phyloP scores from a whole-genome alignment of 2,888 invertebrate genomes.

The Acheta domesticus region DNA sequence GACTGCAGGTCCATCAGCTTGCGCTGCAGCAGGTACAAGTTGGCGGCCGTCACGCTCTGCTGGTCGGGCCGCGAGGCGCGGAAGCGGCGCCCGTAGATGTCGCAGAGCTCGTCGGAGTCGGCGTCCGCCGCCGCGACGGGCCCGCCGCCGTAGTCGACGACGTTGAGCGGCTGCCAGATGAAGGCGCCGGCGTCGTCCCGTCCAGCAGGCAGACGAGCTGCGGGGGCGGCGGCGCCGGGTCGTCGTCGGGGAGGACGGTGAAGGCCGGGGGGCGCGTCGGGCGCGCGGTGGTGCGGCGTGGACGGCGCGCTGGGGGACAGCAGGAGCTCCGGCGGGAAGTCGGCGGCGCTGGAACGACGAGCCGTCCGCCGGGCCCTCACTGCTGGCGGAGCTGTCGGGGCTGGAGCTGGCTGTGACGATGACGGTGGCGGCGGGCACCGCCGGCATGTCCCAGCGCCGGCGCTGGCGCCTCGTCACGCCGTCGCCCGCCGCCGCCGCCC shows the following conservation, averaged over 20 bases:
- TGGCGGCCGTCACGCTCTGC: slow-evolving; percentile 5
- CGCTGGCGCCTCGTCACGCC: not conserved
- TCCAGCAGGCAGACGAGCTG: not conserved
- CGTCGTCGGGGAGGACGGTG: slow-evolving; percentile 2
- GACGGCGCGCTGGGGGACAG: slow-evolving; percentile 38
- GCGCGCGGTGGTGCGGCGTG: not conserved
- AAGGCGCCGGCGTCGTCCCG: not conserved
- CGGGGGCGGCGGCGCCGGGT: not conserved
- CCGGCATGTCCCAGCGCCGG: not conserved
- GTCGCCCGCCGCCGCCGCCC: not conserved
- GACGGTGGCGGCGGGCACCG: slow-evolving; percentile 45
- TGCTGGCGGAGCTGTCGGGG: not conserved
- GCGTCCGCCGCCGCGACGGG: not conserved
- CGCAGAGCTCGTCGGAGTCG: not conserved
- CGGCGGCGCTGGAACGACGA: not conserved
- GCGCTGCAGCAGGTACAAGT: slow-evolving; percentile 20
- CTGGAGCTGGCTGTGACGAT: slow-evolving; percentile 41
- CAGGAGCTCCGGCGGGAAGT: slow-evolving; percentile 45
- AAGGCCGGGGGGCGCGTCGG: not conserved
- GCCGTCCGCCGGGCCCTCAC: not conserved
- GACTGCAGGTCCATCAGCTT: slow-evolving; percentile 5
- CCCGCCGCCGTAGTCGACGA: not conserved
- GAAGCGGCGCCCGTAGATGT: slow-evolving; percentile 4
- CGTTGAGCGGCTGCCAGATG: slow-evolving; percentile 3
- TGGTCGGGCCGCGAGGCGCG: not conserved